Evolutionary conservation across 2,113 vertebrate species (phyloP).

Genomic region (Crotalus helleri): DNA sequence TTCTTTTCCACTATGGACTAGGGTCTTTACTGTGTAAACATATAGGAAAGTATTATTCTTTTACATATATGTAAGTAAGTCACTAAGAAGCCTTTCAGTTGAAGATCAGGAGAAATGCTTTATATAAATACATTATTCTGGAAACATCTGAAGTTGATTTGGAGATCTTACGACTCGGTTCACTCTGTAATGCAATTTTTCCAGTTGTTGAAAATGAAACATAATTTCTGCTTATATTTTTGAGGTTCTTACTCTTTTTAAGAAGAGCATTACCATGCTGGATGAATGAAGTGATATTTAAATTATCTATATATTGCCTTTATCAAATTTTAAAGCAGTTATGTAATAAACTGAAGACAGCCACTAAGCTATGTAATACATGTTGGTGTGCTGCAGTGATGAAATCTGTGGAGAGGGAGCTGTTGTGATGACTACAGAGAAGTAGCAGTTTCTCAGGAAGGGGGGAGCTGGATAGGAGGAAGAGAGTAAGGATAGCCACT

Average conservation of each 20-base stretch:
- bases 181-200: not conserved
- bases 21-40: not conserved
- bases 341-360: not conserved
- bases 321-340: not conserved
- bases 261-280: not conserved
- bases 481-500: not conserved
- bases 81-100: not conserved
- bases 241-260: not conserved
- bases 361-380: not conserved
- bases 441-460: not conserved
- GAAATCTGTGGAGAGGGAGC: not conserved
- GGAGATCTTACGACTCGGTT: not conserved
- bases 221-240: not conserved
- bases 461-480: not conserved
- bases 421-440: not conserved
- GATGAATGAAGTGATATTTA: not conserved
- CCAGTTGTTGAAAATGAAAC: not conserved
- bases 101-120: not conserved
- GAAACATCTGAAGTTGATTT: not conserved
- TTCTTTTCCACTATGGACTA: not conserved
- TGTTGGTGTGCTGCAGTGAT: not conserved
- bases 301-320: not conserved
- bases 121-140: not conserved
- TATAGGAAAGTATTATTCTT: no score
- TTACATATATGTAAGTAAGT: not conserved